These are phyloP conservation scores for Ahaetulla prasina DNA, from an alignment of 2,113 vertebrate genomes.

Conservation along the genomic window DNA sequence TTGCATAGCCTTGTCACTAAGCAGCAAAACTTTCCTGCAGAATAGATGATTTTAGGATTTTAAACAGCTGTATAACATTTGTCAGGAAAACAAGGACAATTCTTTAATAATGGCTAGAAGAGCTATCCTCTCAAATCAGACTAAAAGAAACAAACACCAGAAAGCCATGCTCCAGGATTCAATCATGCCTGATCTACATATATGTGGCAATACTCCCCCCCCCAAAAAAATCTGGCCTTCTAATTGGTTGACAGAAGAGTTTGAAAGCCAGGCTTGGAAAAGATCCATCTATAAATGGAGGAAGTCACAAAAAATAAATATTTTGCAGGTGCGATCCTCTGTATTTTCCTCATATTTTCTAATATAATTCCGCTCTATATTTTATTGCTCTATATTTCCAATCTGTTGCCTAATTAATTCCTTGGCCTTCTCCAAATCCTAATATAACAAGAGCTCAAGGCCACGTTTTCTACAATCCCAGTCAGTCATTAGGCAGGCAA, in stretches of 20 bases:
- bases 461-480: neutral
- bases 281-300: neutral
- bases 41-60: neutral
- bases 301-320: neutral
- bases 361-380: neutral
- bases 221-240: neutral
- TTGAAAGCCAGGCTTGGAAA: neutral
- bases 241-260: neutral
- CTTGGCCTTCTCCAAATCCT: neutral
- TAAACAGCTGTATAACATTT: neutral
- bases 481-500: neutral
- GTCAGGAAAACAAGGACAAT: neutral
- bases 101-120: neutral
- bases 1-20: neutral
- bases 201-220: neutral
- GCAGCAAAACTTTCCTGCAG: neutral
- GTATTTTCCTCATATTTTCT: neutral
- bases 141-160: neutral
- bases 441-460: neutral
- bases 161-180: neutral
- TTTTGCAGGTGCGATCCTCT: neutral
- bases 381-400: neutral
- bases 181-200: neutral
- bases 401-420: neutral
- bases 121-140: neutral